phyloP scores from a whole-genome alignment of 2,888 invertebrate genomes.

The Netelia inedita region DNA sequence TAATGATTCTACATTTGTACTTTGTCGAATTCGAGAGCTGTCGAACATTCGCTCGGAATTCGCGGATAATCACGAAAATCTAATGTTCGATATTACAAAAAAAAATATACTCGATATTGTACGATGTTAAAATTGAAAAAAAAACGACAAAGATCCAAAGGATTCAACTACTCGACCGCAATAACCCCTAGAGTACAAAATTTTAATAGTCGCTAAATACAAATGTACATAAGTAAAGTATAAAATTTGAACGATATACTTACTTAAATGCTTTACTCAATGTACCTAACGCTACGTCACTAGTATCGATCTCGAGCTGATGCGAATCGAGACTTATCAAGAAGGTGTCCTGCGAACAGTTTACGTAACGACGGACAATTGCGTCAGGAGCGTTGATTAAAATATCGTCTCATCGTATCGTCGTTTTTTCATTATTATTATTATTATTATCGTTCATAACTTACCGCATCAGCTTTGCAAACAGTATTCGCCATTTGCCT shows the following conservation, averaged over 20 bases:
- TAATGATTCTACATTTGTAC: constrained; percentile 36
- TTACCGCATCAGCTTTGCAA: constrained; percentile 96
- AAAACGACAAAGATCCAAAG: constrained; percentile 17
- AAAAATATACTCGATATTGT: background rate
- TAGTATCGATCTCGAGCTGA: constrained; percentile 95
- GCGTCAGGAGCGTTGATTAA: background rate
- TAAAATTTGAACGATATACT: constrained; percentile 75
- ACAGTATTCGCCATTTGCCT: constrained; percentile 96
- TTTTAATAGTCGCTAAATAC: constrained; percentile 19
- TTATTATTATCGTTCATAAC: constrained; percentile 69
- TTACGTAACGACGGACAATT: constrained; percentile 77
- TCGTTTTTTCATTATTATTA: constrained; percentile 17
- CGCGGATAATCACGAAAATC: no score
- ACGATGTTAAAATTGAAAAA: background rate
- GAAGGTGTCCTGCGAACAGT: constrained; percentile 91
- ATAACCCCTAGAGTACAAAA: constrained; percentile 31
- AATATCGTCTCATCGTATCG: constrained; percentile 3
- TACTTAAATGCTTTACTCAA: constrained; percentile 95
- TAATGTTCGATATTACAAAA: background rate
- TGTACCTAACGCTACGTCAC: constrained; percentile 94
- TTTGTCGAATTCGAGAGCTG: constrained; percentile 16
- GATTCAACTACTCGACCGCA: constrained; percentile 28
- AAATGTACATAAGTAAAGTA: constrained; percentile 30
- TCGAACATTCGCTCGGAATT: constrained; percentile 25
- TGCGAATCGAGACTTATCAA: constrained; percentile 92